Evolutionary conservation across 2,888 invertebrate species (phyloP).

Genomic region (Azorinus chamasolen): DNA sequence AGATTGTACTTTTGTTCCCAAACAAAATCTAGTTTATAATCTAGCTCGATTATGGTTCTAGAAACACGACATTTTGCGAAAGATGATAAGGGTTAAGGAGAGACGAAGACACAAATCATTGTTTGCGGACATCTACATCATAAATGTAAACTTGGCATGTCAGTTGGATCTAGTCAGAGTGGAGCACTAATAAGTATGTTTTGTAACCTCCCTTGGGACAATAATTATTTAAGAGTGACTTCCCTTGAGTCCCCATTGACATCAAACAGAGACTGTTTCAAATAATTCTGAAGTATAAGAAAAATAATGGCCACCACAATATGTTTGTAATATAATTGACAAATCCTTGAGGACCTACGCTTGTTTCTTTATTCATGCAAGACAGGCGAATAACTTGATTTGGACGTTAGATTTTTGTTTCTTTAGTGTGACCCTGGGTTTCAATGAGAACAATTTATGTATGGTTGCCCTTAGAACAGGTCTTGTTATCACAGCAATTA

Average conservation of each 20-base stretch:
- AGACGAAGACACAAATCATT: constrained; percentile 54
- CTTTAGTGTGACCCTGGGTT: constrained; percentile 34
- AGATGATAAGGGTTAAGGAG: no score
- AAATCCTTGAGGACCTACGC: constrained; percentile 44
- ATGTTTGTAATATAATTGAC: constrained; percentile 60
- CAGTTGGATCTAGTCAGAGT: constrained; percentile 46
- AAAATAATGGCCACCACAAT: constrained; percentile 63
- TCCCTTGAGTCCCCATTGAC: constrained; percentile 58
- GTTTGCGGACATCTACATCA: constrained; percentile 36
- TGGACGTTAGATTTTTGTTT: constrained; percentile 41
- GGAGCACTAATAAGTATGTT: constrained; percentile 51
- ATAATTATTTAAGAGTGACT: constrained; percentile 47
- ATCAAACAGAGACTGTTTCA: constrained; percentile 60
- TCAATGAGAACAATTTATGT: constrained; percentile 48
- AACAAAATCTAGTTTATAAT: no score
- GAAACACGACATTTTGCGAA: no score
- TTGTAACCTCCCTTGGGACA: constrained; percentile 41
- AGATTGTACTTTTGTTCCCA: no score
- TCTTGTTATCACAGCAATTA: constrained; percentile 60
- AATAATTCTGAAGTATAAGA: constrained; percentile 54
- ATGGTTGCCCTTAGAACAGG: constrained; percentile 34
- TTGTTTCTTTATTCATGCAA: constrained; percentile 62
- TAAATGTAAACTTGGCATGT: constrained; percentile 64
- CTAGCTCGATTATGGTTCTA: no score
- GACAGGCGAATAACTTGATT: constrained; percentile 57